Conservation (phyloP, 2,888 invertebrate genomes). For the Dione juno region DNA sequence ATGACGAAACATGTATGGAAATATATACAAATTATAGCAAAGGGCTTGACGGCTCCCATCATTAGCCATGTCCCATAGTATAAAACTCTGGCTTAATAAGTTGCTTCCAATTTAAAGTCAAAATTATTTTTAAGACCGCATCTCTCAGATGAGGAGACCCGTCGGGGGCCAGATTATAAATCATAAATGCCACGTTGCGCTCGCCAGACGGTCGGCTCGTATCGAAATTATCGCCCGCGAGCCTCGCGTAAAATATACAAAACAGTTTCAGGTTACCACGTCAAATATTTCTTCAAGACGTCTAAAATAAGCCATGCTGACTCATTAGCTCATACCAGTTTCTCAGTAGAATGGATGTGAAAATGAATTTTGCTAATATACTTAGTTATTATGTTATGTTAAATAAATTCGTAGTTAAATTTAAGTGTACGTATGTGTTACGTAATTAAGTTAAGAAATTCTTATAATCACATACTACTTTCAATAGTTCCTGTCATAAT, state of each 20-base stretch:
- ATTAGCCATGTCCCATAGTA: constrained; percentile 62
- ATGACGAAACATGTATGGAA: not conserved
- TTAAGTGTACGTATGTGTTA: not conserved
- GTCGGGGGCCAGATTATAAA: constrained; percentile 79
- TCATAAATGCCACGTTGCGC: constrained; percentile 79
- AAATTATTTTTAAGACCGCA: constrained; percentile 75
- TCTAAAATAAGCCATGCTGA: constrained; percentile 66
- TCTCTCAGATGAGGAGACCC: constrained; percentile 72
- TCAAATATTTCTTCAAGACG: constrained; percentile 72
- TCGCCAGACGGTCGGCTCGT: constrained; percentile 62
- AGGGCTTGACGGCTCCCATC: constrained; percentile 40
- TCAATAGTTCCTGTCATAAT: constrained; percentile 4
- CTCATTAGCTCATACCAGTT: constrained; percentile 53
- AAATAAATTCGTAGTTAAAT: not conserved
- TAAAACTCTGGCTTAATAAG: constrained; percentile 72
- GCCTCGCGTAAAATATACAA: constrained; percentile 74
- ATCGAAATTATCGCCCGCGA: constrained; percentile 78
- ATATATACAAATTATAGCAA: not conserved
- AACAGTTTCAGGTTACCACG: constrained; percentile 76
- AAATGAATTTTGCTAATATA: constrained; percentile 28
- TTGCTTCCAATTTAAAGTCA: constrained; percentile 77
- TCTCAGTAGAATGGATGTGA: constrained; percentile 25
- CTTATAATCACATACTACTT: not conserved
- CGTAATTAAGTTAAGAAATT: constrained; percentile 4
- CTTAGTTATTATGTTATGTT: not conserved